Percentiles rank a stretch among this genome's conserved stretches.
Evolutionary conservation across 2,797 vertebrate species (phyloP).

Genomic region (Sciurus carolinensis): DNA sequence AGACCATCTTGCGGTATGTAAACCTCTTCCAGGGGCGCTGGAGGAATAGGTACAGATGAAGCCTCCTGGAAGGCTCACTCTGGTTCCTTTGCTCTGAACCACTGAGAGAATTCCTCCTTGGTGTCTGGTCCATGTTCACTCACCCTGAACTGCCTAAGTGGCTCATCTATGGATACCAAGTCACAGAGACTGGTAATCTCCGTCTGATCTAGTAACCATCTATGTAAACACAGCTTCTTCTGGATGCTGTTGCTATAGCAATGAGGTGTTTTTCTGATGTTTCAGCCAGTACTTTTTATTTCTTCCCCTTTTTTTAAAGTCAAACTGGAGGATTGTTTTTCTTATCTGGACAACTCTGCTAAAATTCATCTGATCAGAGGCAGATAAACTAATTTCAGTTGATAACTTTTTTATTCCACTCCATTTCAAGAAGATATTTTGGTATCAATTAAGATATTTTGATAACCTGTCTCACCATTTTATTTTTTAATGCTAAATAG

Average conservation of each 20-base stretch:
- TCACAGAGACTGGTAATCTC: neutral
- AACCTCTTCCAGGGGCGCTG: neutral
- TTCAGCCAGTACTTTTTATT: neutral
- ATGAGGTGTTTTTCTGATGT: neutral
- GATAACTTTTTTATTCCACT: slow-evolving; percentile 10
- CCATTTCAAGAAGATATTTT: slow-evolving; percentile 32
- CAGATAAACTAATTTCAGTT: neutral
- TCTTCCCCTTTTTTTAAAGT: neutral
- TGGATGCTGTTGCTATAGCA: neutral
- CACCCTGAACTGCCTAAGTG: neutral
- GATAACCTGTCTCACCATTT: neutral
- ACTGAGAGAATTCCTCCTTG: neutral
- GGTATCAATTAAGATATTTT: neutral
- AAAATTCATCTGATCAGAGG: neutral
- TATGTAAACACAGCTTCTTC: neutral
- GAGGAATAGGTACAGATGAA: neutral
- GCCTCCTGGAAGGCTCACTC: neutral
- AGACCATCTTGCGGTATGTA: neutral
- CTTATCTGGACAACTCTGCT: neutral
- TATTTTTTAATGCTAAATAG: slow-evolving; percentile 19
- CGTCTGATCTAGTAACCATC: neutral
- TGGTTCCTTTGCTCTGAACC: neutral
- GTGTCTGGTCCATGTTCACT: neutral
- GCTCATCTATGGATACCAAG: neutral
- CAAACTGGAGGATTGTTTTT: neutral